Evolutionary conservation across 2,888 invertebrate genomes (phyloP).

Genomic region (Rhogogaster chlorosoma): DNA sequence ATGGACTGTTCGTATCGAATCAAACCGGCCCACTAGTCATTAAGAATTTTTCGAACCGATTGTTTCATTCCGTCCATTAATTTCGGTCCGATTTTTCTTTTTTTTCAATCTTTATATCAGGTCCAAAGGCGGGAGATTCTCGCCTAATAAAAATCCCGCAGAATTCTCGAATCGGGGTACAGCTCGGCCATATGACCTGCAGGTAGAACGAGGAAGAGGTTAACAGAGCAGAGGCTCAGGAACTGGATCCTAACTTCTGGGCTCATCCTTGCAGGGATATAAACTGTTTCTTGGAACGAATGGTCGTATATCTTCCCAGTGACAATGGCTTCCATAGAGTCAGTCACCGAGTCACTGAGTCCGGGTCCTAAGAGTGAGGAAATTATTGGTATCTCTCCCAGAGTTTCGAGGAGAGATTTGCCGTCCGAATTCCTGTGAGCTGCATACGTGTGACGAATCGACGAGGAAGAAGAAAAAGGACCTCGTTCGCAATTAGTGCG

Average conservation of each 20-base stretch:
- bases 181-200: background rate
- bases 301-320: constrained; percentile 75
- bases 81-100: background rate
- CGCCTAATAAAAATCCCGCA: background rate
- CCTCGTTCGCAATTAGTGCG: background rate
- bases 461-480: background rate
- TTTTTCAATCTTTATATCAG: too few species aligned
- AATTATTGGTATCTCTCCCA: constrained; percentile 14
- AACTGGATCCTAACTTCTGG: constrained; percentile 15
- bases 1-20: constrained; percentile 57
- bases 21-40: constrained; percentile 53
- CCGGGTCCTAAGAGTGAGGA: constrained; percentile 15
- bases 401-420: background rate
- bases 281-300: constrained; percentile 76
- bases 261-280: constrained; percentile 70
- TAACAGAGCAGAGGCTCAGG: constrained; percentile 1
- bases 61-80: constrained; percentile 23
- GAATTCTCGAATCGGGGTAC: background rate
- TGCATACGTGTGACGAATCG: background rate
- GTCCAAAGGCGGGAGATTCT: background rate
- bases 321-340: constrained; percentile 72
- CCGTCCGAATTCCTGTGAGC: background rate
- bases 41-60: constrained; percentile 32
- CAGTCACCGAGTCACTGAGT: constrained; percentile 74
- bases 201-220: constrained; percentile 21